phyloP scores from a whole-genome alignment of 2,113 vertebrate genomes.

The Chrysochloris asiatica region DNA sequence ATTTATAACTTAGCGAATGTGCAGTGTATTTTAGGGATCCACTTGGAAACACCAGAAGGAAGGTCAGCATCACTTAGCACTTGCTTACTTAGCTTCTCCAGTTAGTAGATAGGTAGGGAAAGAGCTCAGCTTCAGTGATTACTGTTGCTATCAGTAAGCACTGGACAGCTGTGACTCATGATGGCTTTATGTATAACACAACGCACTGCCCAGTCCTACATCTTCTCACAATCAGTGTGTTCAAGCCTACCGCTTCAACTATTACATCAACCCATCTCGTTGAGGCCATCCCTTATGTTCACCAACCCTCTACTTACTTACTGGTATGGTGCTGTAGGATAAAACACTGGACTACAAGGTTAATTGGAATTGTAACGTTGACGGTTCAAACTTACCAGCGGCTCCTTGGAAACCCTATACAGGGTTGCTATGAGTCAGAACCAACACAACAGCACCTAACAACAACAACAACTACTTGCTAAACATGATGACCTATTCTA shows the following conservation, averaged over 20 bases:
- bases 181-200: not conserved
- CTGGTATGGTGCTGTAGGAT: too few species aligned
- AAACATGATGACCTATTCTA: not conserved
- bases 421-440: too few species aligned
- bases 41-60: constrained; percentile 14
- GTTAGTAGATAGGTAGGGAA: not conserved
- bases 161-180: not conserved
- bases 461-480: not conserved
- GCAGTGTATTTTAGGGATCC: not conserved
- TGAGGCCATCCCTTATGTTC: not conserved
- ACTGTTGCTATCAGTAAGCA: not conserved
- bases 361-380: too few species aligned
- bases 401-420: too few species aligned
- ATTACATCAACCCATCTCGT: not conserved
- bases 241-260: not conserved
- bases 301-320: not conserved
- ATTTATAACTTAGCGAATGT: constrained; percentile 19
- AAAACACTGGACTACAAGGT: too few species aligned
- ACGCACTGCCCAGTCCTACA: not conserved
- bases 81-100: constrained; percentile 1
- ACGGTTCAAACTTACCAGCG: too few species aligned
- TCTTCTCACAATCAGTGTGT: not conserved
- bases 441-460: too few species aligned
- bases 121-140: not conserved
- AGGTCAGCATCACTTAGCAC: not conserved